These are phyloP conservation scores for Hydropotes inermis DNA, from an alignment of 2,113 vertebrate species.

Conservation along the genomic window DNA sequence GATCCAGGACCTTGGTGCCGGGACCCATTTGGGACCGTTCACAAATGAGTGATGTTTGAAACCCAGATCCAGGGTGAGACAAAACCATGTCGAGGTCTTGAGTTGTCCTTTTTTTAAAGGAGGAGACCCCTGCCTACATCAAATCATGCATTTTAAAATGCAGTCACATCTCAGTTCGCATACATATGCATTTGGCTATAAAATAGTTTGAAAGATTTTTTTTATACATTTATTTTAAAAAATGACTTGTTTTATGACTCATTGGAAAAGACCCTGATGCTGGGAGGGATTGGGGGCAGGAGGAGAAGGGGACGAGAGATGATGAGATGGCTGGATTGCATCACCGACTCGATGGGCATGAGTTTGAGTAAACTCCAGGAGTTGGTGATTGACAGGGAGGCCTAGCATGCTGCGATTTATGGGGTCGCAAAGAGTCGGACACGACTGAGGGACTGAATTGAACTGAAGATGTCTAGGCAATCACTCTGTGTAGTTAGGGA, in stretches of 20 bases:
- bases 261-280: too few species aligned
- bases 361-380: too few species aligned
- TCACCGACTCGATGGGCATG: too few species aligned
- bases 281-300: too few species aligned
- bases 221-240: background rate
- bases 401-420: too few species aligned
- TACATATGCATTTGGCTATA: background rate
- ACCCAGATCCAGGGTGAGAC: background rate
- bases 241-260: background rate
- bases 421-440: too few species aligned
- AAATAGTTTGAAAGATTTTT: background rate
- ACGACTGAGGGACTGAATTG: too few species aligned
- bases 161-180: background rate
- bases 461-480: background rate
- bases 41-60: background rate
- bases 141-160: background rate
- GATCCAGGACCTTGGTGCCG: background rate
- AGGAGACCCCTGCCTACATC: background rate
- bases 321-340: too few species aligned
- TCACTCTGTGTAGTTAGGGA: background rate
- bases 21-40: background rate
- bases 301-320: too few species aligned
- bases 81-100: accelerated
- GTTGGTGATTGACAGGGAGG: too few species aligned
- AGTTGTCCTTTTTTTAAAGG: background rate